Evolutionary conservation across 2,797 vertebrate species (phyloP).

Genomic region (Chiroxiphia lanceolata): DNA sequence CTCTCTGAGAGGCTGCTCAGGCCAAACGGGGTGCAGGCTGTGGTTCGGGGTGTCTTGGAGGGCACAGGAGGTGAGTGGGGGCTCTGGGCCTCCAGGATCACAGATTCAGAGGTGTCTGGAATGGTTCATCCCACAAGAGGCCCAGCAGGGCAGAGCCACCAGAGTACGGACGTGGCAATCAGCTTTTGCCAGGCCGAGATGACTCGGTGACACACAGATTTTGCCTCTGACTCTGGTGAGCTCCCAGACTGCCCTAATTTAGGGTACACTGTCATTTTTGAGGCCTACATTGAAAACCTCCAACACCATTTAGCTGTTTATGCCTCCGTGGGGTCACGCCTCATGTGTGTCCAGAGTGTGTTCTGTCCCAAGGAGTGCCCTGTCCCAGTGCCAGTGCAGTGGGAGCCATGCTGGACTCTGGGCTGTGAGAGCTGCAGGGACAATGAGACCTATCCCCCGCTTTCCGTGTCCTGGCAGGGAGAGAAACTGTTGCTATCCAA

Average conservation of each 20-base stretch:
- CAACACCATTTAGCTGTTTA: not conserved
- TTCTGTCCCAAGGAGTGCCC: not conserved
- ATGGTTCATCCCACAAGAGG: not conserved
- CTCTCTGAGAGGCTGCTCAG: constrained; percentile 89
- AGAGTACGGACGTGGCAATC: not conserved
- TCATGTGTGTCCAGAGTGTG: rapidly evolving
- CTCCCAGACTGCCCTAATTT: not conserved
- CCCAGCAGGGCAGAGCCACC: not conserved
- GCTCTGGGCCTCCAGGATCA: not conserved
- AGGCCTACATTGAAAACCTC: not conserved
- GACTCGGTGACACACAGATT: rapidly evolving
- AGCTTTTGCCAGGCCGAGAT: not conserved
- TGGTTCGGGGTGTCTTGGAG: constrained; percentile 88
- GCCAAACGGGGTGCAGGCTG: constrained; percentile 86
- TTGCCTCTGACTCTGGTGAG: not conserved
- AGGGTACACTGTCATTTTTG: rapidly evolving
- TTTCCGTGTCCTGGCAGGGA: not conserved
- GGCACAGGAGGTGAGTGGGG: constrained; percentile 82
- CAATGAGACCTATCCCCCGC: not conserved
- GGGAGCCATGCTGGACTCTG: rapidly evolving
- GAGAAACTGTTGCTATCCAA: not conserved
- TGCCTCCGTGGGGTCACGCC: rapidly evolving
- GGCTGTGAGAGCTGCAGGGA: not conserved
- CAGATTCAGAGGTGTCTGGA: not conserved
- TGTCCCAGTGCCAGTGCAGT: not conserved